phyloP scores from a whole-genome alignment of 2,888 invertebrate genomes.

The Bruchidius siliquastri region DNA sequence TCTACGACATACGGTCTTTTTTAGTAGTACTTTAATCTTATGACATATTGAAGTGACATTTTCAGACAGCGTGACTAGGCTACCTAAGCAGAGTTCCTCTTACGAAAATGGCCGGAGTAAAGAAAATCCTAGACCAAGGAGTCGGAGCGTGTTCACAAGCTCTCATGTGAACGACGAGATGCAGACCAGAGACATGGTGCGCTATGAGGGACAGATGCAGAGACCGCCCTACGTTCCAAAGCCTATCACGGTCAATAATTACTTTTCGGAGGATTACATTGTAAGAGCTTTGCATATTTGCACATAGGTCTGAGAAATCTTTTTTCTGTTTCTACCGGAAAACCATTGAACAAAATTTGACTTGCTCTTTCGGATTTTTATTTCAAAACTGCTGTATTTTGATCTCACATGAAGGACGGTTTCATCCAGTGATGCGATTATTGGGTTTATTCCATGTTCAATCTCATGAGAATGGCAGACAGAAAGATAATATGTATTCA shows the following conservation, averaged over 20 bases:
- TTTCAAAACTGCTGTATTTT: too few relatives aligned
- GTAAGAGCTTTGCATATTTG: slow-evolving; percentile 20
- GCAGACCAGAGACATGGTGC: slow-evolving; percentile 50
- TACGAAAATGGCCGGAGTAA: slow-evolving; percentile 33
- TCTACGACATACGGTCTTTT: too few relatives aligned
- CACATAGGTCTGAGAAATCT: too few relatives aligned
- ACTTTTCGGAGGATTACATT: slow-evolving; percentile 52
- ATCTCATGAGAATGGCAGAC: too few relatives aligned
- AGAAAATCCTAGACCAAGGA: slow-evolving; percentile 57
- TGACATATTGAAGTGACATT: slow-evolving; percentile 30
- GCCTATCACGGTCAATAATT: slow-evolving; percentile 56
- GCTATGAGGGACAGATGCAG: slow-evolving; percentile 52
- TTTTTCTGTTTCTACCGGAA: too few relatives aligned
- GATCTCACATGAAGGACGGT: too few relatives aligned
- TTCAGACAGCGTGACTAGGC: slow-evolving; percentile 42
- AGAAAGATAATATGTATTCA: too few relatives aligned
- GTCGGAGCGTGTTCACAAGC: slow-evolving; percentile 59
- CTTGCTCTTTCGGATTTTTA: too few relatives aligned
- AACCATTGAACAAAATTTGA: too few relatives aligned
- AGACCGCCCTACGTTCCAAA: slow-evolving; percentile 51
- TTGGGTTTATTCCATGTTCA: too few relatives aligned
- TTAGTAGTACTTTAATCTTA: slow-evolving; percentile 1
- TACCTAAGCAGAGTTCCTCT: slow-evolving; percentile 30
- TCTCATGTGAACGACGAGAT: slow-evolving; percentile 58
- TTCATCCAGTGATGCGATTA: too few relatives aligned